Conservation (phyloP, 2,113 vertebrate genomes). For the Serilophus lunatus region DNA sequence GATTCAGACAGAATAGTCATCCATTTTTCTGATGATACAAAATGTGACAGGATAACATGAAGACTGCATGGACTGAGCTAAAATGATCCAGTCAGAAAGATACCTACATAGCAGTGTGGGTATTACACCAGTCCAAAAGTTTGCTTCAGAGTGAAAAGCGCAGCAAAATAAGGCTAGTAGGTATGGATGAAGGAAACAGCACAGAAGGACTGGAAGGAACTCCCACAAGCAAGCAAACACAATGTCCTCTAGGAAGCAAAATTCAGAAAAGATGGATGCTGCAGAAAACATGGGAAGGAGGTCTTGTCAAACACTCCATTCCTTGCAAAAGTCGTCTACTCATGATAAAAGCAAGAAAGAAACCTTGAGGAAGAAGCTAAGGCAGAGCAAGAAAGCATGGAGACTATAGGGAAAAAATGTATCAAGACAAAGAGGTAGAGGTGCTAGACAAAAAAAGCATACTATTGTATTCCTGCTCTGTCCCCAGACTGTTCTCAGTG, state of each 20-base stretch:
- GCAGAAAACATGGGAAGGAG: neutral
- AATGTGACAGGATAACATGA: neutral
- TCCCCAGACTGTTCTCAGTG: neutral
- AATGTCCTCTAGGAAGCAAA: neutral
- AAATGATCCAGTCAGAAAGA: neutral
- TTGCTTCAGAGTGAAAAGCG: neutral
- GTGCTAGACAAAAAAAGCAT: neutral
- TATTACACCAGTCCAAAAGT: neutral
- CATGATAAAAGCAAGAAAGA: neutral
- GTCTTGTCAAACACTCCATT: neutral
- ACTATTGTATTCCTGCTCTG: neutral
- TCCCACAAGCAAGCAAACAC: neutral
- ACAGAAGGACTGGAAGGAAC: neutral
- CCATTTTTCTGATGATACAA: neutral
- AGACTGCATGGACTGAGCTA: neutral
- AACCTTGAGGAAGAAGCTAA: neutral
- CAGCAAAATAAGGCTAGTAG: neutral
- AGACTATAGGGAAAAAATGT: neutral
- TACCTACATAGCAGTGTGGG: neutral
- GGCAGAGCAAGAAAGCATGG: neutral
- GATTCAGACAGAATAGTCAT: neutral
- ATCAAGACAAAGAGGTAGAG: neutral
- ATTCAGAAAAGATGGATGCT: neutral
- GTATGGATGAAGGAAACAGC: neutral
- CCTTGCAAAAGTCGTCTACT: neutral